Evolutionary conservation across 2,113 vertebrate species (phyloP), one percentile per base, ranked within the genome.

Genomic region (Ameiurus melas): DNA sequence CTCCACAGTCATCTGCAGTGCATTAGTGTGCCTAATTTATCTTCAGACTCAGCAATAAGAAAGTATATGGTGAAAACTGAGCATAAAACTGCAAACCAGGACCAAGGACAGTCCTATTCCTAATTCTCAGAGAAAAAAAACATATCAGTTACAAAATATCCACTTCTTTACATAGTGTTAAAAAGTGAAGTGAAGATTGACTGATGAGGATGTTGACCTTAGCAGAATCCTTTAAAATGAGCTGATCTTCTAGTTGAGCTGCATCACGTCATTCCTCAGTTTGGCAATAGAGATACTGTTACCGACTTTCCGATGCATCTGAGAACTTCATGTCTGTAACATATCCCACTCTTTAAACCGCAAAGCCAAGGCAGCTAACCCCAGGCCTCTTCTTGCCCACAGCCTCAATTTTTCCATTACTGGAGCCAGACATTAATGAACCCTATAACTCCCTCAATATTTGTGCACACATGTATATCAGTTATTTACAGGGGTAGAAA

Each of bases 231-330:
- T 90, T 88, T 66, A 83, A 57, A 85, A 68, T n/a, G 17, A 66
- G 33, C 86, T 85, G 86, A 62, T 84, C 68, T 14, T 88, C 70
- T 78, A 43, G 82, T 84, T 66, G 55, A 84, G 73, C 60, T 85
- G 36, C 86, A 88, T 14, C 58, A 85, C 85, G 62, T 88, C 89
- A 91, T 84, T 60, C 80, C 79, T 78, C 62, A 86, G 83, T 84
- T 78, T 71, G 73, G 66, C 85, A 86, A 33, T 80, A 17, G 53
- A 89, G 86, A 89, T 92, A 80, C 82, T 78, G 77, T 91, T 92
- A 90, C 91, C 17, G 47, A 90, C 73, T 92, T 92, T 90, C 90
- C 89, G 60, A 58, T 88, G 84, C 57, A 68, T 89, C 66, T 89
- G 86, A 85, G 89, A 89, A 22, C 87, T 85, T 86, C 71, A 68